Base-by-base conservation (phyloP, 2,888 invertebrate species). In the Oligia fasciuncula region DNA sequence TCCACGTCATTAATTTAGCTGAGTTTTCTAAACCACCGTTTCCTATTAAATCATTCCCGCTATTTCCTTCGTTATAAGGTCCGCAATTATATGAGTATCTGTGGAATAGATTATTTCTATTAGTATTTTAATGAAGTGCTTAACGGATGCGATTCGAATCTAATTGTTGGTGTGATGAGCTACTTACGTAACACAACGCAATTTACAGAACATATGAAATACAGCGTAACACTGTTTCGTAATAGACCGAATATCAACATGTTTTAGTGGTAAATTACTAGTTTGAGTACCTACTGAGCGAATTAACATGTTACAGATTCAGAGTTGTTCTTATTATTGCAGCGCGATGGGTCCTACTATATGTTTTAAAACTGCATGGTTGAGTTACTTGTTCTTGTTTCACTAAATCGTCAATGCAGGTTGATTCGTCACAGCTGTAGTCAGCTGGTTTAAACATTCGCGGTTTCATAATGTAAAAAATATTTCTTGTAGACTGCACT, bases 131-230 rank as follows among this genome's bases (percentile, higher is more conserved):
- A 91, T 91, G 88, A 91, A 85, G 77, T 81, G 74, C 75, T 87
- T 69, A 85, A 85, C 90, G 93, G 91, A 93, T 90, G 88, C 84
- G 86, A 89, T 90, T 89, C 67, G 54, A 86, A 88, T 88, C 57
- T 89, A 91, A 92, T 91, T 90, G 83, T 83, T 76, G 72, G 68
- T 71, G 54, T 73, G 77, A 78, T 80, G 81, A 80, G 71, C 75
- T 69, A 60, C 57, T 87, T 84, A 82, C 84, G 80, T 84, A 87
- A 88, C 29, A 60, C 65, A 80, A 69, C 68, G 60, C 69, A 1
- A 69, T 69, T 77, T 76, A 63, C 54, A 83, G 72, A 78, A 60
- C 40, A 68, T 66, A 84, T 86, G 76, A 83, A 85, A 83, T 85
- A 78, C 63, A 57, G 40, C 81, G 70, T 83, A 84, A 86, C 46